phyloP scores from a whole-genome alignment of 2,797 vertebrate species.

The Calcarius lapponicus region DNA sequence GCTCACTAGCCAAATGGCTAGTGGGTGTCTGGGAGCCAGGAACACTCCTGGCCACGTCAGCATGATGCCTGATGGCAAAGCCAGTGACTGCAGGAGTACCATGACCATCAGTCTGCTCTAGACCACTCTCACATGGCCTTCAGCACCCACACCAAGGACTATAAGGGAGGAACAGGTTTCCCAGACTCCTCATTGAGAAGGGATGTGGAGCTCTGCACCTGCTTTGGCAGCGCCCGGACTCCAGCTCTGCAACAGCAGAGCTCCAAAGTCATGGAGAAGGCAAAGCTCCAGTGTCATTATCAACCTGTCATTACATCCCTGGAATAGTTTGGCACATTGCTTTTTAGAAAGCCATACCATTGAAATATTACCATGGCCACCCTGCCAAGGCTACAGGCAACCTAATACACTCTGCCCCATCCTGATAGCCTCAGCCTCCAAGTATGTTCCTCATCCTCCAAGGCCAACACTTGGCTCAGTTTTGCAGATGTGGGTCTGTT shows the following conservation, averaged over 20 bases:
- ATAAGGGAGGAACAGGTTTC: not conserved
- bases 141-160: not conserved
- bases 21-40: not conserved
- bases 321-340: not conserved
- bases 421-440: slow-evolving; percentile 19
- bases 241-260: not conserved
- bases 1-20: not conserved
- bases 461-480: not conserved
- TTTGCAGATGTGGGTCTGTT: slow-evolving; percentile 39
- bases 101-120: not conserved
- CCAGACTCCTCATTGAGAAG: not conserved
- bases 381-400: slow-evolving; percentile 18
- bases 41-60: not conserved
- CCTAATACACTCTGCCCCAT: slow-evolving; percentile 1
- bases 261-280: not conserved
- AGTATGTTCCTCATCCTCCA: slow-evolving; percentile 2
- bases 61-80: not conserved
- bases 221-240: not conserved
- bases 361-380: not conserved
- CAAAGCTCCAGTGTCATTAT: not conserved
- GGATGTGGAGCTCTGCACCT: not conserved
- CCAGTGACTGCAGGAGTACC: not conserved
- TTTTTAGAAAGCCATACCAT: not conserved
- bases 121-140: not conserved
- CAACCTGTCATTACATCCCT: slow-evolving; percentile 7